These are phyloP conservation scores for Proctacanthus coquilletti DNA, from an alignment of 1,140 invertebrate species.

Conservation along the genomic window DNA sequence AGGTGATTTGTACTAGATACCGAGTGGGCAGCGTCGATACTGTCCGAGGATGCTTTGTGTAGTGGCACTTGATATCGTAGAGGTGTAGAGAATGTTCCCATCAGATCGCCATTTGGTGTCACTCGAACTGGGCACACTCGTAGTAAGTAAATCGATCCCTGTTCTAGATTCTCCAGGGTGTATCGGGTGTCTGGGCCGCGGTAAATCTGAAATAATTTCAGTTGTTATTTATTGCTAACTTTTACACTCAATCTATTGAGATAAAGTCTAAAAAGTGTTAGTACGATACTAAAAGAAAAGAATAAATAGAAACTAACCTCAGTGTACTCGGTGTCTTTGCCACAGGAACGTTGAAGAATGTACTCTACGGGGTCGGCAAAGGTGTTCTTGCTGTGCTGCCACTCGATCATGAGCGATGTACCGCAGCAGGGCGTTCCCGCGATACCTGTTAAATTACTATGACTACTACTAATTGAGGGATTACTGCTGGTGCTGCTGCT, in stretches of 20 bases:
- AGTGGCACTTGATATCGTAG: constrained; percentile 28
- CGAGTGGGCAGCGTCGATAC: constrained; percentile 12
- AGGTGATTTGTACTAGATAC: constrained; percentile 4
- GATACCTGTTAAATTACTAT: too few relatives aligned
- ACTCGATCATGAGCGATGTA: constrained; percentile 34
- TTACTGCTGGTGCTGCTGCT: constrained; percentile 17
- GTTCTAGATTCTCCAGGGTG: constrained; percentile 46
- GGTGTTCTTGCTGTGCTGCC: constrained; percentile 33
- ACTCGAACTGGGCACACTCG: constrained; percentile 56
- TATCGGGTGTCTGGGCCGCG: constrained; percentile 47
- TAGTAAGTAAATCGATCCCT: constrained; percentile 52
- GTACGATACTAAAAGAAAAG: background rate
- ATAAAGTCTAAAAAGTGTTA: too few relatives aligned
- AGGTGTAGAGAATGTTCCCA: constrained; percentile 47
- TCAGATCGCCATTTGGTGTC: constrained; percentile 37
- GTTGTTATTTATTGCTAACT: constrained; percentile 2
- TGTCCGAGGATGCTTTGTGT: constrained; percentile 9
- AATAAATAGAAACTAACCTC: constrained; percentile 5
- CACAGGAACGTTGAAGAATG: constrained; percentile 19
- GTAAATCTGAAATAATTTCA: constrained; percentile 42
- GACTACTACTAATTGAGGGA: too few relatives aligned
- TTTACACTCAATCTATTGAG: too few relatives aligned
- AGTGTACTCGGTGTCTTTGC: constrained; percentile 9
- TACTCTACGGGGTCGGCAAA: constrained; percentile 26
- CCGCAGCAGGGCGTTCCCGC: constrained; percentile 31